These are phyloP conservation scores for Characodon lateralis DNA, from an alignment of 2,797 vertebrate genomes.

Conservation along the genomic window DNA sequence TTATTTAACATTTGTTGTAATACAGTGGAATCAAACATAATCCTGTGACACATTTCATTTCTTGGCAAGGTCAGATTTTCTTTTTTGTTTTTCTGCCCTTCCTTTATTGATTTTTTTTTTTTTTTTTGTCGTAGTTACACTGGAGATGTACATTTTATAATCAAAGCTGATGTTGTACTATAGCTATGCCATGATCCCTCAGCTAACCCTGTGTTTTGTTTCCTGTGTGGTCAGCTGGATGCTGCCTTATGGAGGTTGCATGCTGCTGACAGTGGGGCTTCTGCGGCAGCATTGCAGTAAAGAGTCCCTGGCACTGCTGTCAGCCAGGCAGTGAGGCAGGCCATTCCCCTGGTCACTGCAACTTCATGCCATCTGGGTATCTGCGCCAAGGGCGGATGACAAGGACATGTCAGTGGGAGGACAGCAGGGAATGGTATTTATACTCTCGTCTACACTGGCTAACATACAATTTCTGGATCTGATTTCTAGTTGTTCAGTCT, in stretches of 20 bases:
- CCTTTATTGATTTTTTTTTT: background rate
- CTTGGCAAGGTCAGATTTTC: background rate
- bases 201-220: slow-evolving; percentile 35
- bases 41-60: background rate
- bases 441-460: slow-evolving; percentile 21
- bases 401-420: slow-evolving; percentile 50
- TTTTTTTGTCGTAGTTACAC: background rate
- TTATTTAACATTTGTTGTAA: background rate
- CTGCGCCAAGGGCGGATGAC: slow-evolving; percentile 42
- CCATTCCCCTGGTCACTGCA: slow-evolving; percentile 58
- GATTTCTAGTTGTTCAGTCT: slow-evolving; percentile 8
- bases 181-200: slow-evolving; percentile 26
- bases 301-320: slow-evolving; percentile 72
- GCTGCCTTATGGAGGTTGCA: slow-evolving; percentile 43
- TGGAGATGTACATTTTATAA: too few species aligned
- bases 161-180: background rate
- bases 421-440: slow-evolving; percentile 49
- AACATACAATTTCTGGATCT: slow-evolving; percentile 11
- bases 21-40: background rate
- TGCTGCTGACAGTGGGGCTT: slow-evolving; percentile 42
- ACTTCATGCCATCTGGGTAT: slow-evolving; percentile 70
- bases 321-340: slow-evolving; percentile 66
- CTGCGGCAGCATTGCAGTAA: slow-evolving; percentile 61
- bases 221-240: slow-evolving; percentile 43
- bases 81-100: background rate